Evolutionary conservation across 2,888 invertebrate genomes (phyloP), one percentile per base, ranked within the genome.

Genomic region (Cephonodes hylas): DNA sequence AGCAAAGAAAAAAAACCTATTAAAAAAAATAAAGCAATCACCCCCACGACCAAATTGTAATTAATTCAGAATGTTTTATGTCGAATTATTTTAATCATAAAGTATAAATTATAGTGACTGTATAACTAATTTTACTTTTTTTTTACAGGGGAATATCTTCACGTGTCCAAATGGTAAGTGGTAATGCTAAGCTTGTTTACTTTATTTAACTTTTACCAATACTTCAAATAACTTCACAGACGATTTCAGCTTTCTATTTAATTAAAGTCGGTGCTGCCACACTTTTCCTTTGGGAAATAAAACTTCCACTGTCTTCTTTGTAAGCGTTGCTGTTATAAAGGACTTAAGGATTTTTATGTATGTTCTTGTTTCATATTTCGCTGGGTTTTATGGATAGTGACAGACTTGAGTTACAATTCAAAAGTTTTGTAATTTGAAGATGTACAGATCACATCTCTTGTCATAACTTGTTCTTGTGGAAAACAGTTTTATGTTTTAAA

Each of bases 111-210:
- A 15, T 59, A 4, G 8, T 59, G 45, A 60, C 20, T 2, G 13
- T 20, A 13, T 48, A 25, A 60, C 27, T 46, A 20, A 31, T 61
- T 61, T 58, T 56, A 45, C 68, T 68, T 71, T 66, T 72, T 75
- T 75, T 80, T 86, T 85, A 67, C 95, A 95, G 95, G 93, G 93
- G 78, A 93, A 94, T 79, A 83, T 95, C 86, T 95, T 95, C 91
- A 94, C 94, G 77, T 95, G 95, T 93, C 95, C 95, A 75, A 95
- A 94, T 83, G 95, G 95, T 95, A 88, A 95, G 95, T 94, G 57
- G 62, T 70, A 64, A 65, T n/a, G 48, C 18, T 53, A 22, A 22
- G 45, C 5, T 53, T 53, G 48, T 53, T 66, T 65, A 67, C 63
- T 72, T 67, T 31, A 53, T 57, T 62, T 42, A 71, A 74, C 69